Percentiles rank a stretch among this genome's conserved stretches.
These are phyloP conservation scores for Mormyrus proboscirostris DNA, from an alignment of 2,797 vertebrate genomes.

Conservation along the genomic window DNA sequence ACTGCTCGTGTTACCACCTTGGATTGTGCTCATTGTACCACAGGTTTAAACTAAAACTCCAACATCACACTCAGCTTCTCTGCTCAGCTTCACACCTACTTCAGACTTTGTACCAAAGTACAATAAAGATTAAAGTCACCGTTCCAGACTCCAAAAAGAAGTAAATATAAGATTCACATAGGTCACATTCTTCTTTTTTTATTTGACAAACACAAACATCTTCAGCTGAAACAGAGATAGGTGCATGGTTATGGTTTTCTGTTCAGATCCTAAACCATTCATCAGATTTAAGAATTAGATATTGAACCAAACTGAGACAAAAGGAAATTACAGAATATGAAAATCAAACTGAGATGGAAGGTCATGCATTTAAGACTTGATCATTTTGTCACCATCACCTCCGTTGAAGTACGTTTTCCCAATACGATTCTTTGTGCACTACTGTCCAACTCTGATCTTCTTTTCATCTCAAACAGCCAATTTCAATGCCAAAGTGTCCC, in stretches of 20 bases:
- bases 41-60: background rate
- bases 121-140: background rate
- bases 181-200: background rate
- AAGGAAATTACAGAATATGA: background rate
- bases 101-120: background rate
- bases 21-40: background rate
- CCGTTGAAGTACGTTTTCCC: background rate
- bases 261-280: background rate
- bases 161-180: background rate
- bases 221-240: background rate
- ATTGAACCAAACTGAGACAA: background rate
- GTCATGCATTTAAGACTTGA: background rate
- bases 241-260: background rate
- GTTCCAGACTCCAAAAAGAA: background rate
- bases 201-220: background rate
- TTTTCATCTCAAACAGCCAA: conserved; percentile 38
- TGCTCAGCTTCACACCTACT: background rate
- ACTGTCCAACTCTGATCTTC: conserved; percentile 32
- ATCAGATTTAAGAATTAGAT: background rate
- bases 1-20: background rate
- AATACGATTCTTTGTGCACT: background rate
- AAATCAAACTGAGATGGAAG: background rate
- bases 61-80: background rate
- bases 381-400: background rate
- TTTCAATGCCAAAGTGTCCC: conserved; percentile 30